Evolutionary conservation across 2,113 vertebrate species (phyloP).

Genomic region (Sorex araneus): DNA sequence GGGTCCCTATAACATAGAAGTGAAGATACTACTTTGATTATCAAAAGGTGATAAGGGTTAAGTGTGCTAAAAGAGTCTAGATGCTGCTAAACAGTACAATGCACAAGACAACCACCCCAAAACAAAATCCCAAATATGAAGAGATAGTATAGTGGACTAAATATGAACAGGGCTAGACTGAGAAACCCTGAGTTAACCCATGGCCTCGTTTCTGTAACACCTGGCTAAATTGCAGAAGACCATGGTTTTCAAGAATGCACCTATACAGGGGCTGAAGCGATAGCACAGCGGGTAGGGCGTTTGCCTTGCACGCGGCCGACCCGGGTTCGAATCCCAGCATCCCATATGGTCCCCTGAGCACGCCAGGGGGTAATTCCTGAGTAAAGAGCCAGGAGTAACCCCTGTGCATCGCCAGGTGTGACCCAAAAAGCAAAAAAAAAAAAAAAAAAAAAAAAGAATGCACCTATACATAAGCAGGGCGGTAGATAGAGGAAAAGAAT

Average conservation of each 20-base stretch:
- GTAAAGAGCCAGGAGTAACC: too few species aligned
- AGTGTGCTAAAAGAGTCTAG: not conserved
- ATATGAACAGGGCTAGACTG: not conserved
- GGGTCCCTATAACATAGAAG: not conserved
- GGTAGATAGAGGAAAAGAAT: conserved; percentile 39
- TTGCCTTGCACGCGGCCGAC: too few species aligned
- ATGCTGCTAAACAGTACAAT: conserved; percentile 28
- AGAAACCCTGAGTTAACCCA: conserved; percentile 50
- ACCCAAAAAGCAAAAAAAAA: too few species aligned
- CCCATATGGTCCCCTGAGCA: too few species aligned
- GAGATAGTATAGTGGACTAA: too few species aligned
- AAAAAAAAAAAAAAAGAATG: too few species aligned
- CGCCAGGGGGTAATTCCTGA: too few species aligned
- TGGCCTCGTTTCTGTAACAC: not conserved
- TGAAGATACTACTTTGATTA: conserved; percentile 37
- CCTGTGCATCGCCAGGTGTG: too few species aligned
- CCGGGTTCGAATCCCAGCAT: too few species aligned
- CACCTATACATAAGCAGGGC: not conserved
- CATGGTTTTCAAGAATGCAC: not conserved
- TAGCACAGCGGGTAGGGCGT: too few species aligned
- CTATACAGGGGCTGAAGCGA: too few species aligned
- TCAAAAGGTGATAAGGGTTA: not conserved
- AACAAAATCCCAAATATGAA: conserved; percentile 18
- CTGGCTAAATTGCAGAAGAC: conserved; percentile 53
- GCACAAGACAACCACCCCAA: not conserved